Percentiles rank a stretch among this genome's conserved stretches.
phyloP scores from a whole-genome alignment of 1,140 invertebrate genomes.

The Euglossa dilemma region DNA sequence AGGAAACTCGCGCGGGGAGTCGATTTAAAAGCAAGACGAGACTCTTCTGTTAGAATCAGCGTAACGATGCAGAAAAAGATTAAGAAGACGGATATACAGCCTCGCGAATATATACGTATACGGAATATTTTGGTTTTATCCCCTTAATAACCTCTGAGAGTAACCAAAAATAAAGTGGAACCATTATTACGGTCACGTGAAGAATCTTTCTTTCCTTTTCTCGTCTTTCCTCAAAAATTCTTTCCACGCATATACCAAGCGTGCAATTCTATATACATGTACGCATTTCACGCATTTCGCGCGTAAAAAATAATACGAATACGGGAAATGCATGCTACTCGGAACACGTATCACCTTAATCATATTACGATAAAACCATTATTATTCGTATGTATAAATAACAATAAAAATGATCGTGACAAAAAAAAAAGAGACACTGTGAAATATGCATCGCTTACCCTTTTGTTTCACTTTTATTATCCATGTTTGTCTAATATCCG shows the following conservation, averaged over 20 bases:
- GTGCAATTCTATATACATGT: too few relatives aligned
- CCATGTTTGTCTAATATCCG: not conserved
- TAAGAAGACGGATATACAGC: not conserved
- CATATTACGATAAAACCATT: not conserved
- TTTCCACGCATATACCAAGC: too few relatives aligned
- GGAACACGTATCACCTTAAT: constrained; percentile 6
- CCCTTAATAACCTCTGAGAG: not conserved
- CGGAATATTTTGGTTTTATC: not conserved
- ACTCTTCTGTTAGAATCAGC: constrained; percentile 5
- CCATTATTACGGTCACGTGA: not conserved
- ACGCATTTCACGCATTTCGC: too few relatives aligned
- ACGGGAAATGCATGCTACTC: not conserved
- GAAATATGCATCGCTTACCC: not conserved
- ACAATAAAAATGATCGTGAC: too few relatives aligned
- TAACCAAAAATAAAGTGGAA: constrained; percentile 6
- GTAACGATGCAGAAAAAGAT: constrained; percentile 27
- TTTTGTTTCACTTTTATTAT: too few relatives aligned
- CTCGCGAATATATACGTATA: not conserved
- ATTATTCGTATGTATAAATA: not conserved
- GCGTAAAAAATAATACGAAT: too few relatives aligned
- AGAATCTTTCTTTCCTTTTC: not conserved
- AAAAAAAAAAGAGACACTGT: too few relatives aligned
- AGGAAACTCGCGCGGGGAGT: constrained; percentile 17
- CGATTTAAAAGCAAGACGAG: constrained; percentile 24
- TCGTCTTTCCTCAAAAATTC: not conserved